phyloP scores from a whole-genome alignment of 2,797 vertebrate genomes.

The Lagodon rhomboides region DNA sequence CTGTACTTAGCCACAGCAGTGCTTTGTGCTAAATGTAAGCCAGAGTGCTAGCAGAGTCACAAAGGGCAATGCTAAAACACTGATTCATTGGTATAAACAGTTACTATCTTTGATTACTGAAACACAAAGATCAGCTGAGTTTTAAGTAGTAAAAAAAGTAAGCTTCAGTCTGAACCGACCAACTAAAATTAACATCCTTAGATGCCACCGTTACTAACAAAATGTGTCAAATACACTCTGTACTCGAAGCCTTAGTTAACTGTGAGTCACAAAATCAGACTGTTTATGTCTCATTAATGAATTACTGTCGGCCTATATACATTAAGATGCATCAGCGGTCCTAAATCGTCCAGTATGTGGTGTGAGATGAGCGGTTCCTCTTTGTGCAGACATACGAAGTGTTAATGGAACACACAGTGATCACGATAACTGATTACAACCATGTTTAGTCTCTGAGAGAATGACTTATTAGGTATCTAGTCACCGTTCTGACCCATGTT shows the following conservation, averaged over 20 bases:
- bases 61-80: neutral
- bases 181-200: neutral
- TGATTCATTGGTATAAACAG: no score
- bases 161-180: neutral
- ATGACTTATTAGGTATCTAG: neutral
- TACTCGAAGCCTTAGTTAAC: neutral
- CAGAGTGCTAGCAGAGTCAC: neutral
- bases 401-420: neutral
- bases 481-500: neutral
- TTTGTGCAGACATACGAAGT: neutral
- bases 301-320: no score
- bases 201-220: neutral
- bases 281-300: neutral
- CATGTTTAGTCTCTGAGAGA: conserved; percentile 53
- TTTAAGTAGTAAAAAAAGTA: no score
- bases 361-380: neutral
- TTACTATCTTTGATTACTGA: no score
- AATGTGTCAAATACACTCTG: no score
- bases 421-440: neutral
- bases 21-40: no score
- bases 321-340: neutral
- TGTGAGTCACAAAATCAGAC: neutral
- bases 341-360: neutral
- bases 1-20: neutral
- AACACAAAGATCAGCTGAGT: no score